Conservation (phyloP, 1,140 invertebrate species). For the Drosophila triauraria region DNA sequence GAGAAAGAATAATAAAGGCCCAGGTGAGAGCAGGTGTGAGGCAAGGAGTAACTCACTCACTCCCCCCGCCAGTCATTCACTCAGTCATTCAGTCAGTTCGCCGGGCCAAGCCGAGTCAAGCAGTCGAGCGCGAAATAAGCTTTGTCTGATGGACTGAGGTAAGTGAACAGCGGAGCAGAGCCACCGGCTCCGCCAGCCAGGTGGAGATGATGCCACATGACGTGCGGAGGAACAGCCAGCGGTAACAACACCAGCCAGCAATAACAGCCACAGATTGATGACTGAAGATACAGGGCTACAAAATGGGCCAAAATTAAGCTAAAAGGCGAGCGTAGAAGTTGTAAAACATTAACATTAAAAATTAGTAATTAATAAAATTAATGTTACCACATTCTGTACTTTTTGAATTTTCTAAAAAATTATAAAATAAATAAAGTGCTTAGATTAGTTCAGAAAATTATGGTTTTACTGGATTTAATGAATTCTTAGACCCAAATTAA, state of each 20-base stretch:
- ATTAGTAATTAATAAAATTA: no score
- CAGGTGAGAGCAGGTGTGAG: constrained; percentile 6
- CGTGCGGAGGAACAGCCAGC: constrained; percentile 52
- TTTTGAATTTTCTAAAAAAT: no score
- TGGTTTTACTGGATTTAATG: no score
- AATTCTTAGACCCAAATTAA: no score
- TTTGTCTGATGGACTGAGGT: constrained; percentile 74
- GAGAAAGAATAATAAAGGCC: constrained; percentile 36
- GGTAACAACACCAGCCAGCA: constrained; percentile 43
- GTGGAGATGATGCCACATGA: constrained; percentile 67
- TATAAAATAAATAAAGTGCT: no score
- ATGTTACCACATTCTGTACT: no score
- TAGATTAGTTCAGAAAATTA: no score
- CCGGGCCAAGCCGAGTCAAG: constrained; percentile 26
- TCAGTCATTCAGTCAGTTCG: constrained; percentile 26
- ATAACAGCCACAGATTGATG: constrained; percentile 38
- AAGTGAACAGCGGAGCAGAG: constrained; percentile 63
- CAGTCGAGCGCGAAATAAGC: constrained; percentile 73
- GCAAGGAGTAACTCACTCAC: neutral
- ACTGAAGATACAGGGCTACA: constrained; percentile 9
- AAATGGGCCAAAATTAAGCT: neutral
- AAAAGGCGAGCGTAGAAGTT: neutral
- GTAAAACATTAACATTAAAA: no score
- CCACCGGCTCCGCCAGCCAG: constrained; percentile 18
- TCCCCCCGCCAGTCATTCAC: constrained; percentile 17